phyloP scores from a whole-genome alignment of 2,113 vertebrate species.

The Epinephelus moara region DNA sequence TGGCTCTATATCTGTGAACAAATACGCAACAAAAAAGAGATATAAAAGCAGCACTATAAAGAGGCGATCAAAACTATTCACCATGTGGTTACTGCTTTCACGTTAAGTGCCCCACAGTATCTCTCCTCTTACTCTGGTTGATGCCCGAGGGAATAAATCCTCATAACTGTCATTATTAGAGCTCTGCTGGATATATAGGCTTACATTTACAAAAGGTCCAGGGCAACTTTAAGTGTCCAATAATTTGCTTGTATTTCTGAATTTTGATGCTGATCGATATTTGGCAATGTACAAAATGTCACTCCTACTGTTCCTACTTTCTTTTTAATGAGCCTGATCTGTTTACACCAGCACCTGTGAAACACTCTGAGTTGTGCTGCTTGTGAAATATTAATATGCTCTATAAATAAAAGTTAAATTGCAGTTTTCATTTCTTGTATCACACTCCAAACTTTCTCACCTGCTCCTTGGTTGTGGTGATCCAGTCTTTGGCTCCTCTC shows the following conservation, averaged over 20 bases:
- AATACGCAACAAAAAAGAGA: slow-evolving; percentile 25
- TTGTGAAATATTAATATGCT: neutral
- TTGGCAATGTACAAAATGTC: neutral
- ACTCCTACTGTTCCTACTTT: neutral
- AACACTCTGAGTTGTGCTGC: neutral
- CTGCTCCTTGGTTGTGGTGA: slow-evolving; percentile 71
- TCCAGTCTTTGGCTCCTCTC: slow-evolving; percentile 50
- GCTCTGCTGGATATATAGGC: neutral
- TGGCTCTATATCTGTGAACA: slow-evolving; percentile 31
- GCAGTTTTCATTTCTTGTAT: neutral
- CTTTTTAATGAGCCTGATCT: slow-evolving; percentile 30
- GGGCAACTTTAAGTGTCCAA: neutral
- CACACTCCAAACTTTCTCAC: slow-evolving; percentile 67
- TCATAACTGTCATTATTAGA: slow-evolving; percentile 21
- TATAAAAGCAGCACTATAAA: slow-evolving; percentile 24
- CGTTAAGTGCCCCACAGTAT: slow-evolving; percentile 22
- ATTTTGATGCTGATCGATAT: neutral
- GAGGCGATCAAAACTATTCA: slow-evolving; percentile 18
- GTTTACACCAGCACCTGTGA: slow-evolving; percentile 21
- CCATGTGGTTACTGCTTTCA: slow-evolving; percentile 32
- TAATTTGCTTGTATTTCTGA: neutral
- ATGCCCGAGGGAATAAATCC: slow-evolving; percentile 21
- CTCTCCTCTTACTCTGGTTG: neutral
- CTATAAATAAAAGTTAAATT: slow-evolving; percentile 1
- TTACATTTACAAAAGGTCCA: neutral